A percentile compares a stretch with the other conserved stretches of the same genome.
Evolutionary conservation across 2,888 invertebrate genomes (phyloP).

Genomic region (Caenorhabditis sp.): DNA sequence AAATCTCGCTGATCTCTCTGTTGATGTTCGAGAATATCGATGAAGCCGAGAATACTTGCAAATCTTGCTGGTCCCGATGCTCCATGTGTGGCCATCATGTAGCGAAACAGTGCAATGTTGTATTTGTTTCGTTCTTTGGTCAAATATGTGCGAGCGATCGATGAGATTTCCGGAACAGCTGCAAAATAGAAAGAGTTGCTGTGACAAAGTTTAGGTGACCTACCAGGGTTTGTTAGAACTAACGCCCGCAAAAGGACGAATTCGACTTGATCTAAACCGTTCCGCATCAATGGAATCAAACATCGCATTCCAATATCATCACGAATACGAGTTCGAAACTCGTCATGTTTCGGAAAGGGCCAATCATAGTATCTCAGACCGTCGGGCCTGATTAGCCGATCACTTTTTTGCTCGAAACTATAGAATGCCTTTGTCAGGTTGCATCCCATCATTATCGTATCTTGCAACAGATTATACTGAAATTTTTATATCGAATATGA

Average conservation of each 20-base stretch:
- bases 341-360: not conserved
- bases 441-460: constrained; percentile 25
- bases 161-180: not conserved
- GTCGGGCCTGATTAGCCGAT: constrained; percentile 16
- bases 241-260: constrained; percentile 26
- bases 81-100: constrained; percentile 15
- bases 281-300: not conserved
- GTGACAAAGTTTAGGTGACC: not conserved
- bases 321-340: not conserved
- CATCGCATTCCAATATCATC: not conserved
- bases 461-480: constrained; percentile 27
- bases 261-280: constrained; percentile 11
- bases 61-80: constrained; percentile 20
- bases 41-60: constrained; percentile 16
- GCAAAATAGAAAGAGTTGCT: not conserved
- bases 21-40: constrained; percentile 26
- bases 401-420: constrained; percentile 18
- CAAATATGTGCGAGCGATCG: not conserved
- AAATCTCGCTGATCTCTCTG: constrained; percentile 19
- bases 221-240: constrained; percentile 22
- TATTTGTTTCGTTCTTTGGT: constrained; percentile 22
- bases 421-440: constrained; percentile 17
- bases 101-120: constrained; percentile 17
- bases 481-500: not conserved
- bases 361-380: not conserved